phyloP scores from a whole-genome alignment of 2,113 vertebrate species.

The Piaya cayana region DNA sequence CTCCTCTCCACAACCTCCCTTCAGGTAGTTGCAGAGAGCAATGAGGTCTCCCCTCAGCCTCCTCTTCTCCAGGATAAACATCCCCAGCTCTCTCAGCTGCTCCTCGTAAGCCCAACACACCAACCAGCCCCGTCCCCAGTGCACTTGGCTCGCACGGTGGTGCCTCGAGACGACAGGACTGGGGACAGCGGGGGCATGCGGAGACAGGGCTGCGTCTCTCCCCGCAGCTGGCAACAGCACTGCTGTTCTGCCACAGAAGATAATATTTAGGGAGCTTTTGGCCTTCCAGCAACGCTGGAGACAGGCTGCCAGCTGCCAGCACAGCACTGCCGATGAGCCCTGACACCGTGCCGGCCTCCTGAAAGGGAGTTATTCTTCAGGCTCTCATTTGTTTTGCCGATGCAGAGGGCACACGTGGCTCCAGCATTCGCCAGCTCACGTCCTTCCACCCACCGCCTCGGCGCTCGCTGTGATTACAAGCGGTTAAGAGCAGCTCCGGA shows the following conservation, averaged over 20 bases:
- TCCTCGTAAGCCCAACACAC: no score
- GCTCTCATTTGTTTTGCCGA: background rate
- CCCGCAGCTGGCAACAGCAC: background rate
- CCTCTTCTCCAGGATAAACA: no score
- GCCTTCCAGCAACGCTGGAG: background rate
- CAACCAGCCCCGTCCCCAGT: background rate
- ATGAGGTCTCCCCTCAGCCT: no score
- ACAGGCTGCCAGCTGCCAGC: conserved; percentile 26
- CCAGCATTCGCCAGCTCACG: background rate
- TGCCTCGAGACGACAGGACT: background rate
- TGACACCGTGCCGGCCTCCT: background rate
- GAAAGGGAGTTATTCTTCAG: conserved; percentile 11
- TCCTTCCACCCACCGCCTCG: conserved; percentile 23
- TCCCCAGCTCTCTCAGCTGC: no score
- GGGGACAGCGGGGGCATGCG: background rate
- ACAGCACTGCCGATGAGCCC: background rate
- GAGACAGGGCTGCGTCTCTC: background rate
- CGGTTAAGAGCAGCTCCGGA: background rate
- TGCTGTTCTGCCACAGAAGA: background rate
- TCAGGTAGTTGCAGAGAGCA: no score
- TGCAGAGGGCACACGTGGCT: background rate
- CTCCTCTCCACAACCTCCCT: no score
- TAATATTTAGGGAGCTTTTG: conserved; percentile 39
- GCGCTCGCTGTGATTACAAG: background rate
- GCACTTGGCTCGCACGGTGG: background rate